These are phyloP conservation scores for Abrostola tripartita DNA, from an alignment of 2,888 invertebrate species.

Conservation along the genomic window DNA sequence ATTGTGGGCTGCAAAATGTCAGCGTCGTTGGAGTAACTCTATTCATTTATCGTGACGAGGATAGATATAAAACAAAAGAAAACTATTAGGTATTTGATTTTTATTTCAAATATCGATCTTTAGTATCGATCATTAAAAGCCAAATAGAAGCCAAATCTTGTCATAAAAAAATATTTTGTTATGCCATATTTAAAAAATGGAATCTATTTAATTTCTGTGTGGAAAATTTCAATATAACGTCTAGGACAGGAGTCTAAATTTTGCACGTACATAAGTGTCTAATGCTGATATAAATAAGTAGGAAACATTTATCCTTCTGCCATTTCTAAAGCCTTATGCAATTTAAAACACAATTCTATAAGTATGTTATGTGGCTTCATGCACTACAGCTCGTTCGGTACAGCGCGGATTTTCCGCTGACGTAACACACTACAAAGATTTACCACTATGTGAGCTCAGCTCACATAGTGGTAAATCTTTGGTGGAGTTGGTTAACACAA, in stretches of 20 bases:
- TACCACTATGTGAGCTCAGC: neutral
- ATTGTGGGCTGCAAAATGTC: conserved; percentile 16
- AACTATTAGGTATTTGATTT: neutral
- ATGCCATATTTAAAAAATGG: too few relatives aligned
- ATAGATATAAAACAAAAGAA: neutral
- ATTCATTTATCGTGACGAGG: neutral
- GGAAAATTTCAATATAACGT: too few relatives aligned
- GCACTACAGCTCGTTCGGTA: neutral
- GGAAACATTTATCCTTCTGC: neutral
- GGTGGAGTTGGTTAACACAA: neutral
- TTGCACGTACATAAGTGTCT: too few relatives aligned
- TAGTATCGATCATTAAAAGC: too few relatives aligned
- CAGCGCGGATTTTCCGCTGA: neutral
- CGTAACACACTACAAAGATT: neutral
- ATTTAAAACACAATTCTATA: neutral
- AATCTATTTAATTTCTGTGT: too few relatives aligned
- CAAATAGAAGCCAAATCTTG: too few relatives aligned
- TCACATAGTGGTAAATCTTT: too few relatives aligned
- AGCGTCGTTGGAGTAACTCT: neutral
- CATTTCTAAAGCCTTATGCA: neutral
- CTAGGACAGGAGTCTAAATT: too few relatives aligned
- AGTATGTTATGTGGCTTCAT: neutral
- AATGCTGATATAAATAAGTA: neutral
- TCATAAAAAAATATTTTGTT: too few relatives aligned
- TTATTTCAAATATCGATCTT: too few relatives aligned